Conservation (phyloP, 2,113 vertebrate genomes). For the Meleagris gallopavo region DNA sequence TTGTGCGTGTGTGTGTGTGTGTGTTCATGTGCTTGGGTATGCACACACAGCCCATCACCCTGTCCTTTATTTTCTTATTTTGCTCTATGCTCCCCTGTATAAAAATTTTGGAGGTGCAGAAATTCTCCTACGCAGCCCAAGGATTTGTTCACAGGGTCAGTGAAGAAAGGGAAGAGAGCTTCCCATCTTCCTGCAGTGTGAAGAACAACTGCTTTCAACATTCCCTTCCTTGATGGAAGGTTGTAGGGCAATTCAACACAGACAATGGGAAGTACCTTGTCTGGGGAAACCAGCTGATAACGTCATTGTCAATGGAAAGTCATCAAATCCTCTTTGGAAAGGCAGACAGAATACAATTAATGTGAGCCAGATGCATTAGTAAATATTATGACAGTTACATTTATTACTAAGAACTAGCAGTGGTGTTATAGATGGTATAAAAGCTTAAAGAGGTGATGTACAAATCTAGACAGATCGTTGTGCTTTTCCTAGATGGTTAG, state of each 20-base stretch:
- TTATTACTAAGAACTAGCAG: neutral
- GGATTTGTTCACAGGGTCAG: neutral
- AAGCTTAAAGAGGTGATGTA: neutral
- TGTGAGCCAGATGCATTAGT: neutral
- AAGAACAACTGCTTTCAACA: neutral
- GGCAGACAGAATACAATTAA: neutral
- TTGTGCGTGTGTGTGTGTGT: neutral
- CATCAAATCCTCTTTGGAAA: neutral
- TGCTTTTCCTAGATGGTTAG: neutral
- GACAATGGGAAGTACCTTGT: neutral
- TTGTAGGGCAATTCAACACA: neutral
- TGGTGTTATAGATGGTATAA: neutral
- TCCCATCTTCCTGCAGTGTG: neutral
- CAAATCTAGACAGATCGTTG: neutral
- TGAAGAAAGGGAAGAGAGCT: neutral
- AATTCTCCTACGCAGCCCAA: neutral
- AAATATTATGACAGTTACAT: conserved; percentile 9
- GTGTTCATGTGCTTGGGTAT: neutral
- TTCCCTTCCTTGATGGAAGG: neutral
- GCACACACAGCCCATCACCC: conserved; percentile 29
- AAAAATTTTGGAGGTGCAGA: neutral
- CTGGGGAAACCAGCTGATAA: conserved; percentile 15
- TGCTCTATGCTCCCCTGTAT: neutral
- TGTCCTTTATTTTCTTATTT: conserved; percentile 2
- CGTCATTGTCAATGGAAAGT: neutral